These are phyloP conservation scores for Trissoscelio sp. DNA, from an alignment of 2,888 invertebrate genomes.

Conservation along the genomic window DNA sequence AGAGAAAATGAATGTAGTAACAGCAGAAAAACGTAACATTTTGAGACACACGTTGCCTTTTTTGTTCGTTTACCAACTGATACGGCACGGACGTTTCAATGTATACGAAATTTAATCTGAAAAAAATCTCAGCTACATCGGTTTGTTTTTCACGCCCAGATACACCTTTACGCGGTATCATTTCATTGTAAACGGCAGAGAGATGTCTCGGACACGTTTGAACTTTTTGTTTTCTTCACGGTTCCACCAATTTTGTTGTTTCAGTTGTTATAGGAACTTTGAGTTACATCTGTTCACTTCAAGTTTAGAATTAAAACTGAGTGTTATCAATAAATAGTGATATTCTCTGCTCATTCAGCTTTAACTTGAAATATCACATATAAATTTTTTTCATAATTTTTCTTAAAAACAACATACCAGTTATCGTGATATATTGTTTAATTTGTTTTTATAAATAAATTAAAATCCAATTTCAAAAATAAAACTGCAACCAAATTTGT, in stretches of 20 bases:
- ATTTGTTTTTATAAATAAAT: too few species aligned
- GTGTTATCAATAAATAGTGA: too few species aligned
- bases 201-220: slow-evolving; percentile 14
- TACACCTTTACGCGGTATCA: slow-evolving; percentile 41
- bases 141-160: slow-evolving; percentile 48
- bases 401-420: too few species aligned
- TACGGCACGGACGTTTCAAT: slow-evolving; percentile 50
- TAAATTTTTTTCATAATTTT: too few species aligned
- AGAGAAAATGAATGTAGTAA: slow-evolving; percentile 43
- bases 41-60: slow-evolving; percentile 43
- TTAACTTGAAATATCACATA: too few species aligned
- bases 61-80: slow-evolving; percentile 47
- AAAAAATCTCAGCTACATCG: slow-evolving; percentile 57
- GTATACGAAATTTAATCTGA: slow-evolving; percentile 58
- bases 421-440: too few species aligned
- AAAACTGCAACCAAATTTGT: too few species aligned
- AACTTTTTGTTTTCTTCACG: slow-evolving; percentile 16
- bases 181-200: slow-evolving; percentile 31
- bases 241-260: background rate
- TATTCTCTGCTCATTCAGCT: too few species aligned
- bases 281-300: too few species aligned
- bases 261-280: too few species aligned
- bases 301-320: too few species aligned
- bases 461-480: too few species aligned
- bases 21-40: slow-evolving; percentile 53